Evolutionary conservation across 2,113 vertebrate genomes (phyloP).

Genomic region (Labeo catla): DNA sequence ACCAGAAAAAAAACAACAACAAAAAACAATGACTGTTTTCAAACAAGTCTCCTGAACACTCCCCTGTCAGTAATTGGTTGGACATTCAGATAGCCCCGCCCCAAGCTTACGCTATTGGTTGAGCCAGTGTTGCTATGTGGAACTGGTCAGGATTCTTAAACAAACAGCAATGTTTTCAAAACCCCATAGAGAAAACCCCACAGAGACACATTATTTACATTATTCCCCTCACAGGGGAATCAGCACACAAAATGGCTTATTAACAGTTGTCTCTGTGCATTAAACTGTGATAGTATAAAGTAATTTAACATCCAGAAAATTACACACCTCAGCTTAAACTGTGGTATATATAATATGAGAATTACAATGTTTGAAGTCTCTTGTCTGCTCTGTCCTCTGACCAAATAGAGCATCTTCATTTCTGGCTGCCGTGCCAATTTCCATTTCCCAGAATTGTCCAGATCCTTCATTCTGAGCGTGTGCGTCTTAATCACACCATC

Average conservation of each 20-base stretch:
- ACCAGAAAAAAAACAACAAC: neutral
- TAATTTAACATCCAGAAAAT: neutral
- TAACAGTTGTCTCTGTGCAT: neutral
- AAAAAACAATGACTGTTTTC: neutral
- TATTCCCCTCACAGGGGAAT: neutral
- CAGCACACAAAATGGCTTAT: neutral
- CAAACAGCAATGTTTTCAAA: neutral
- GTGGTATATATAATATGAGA: neutral
- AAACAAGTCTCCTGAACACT: neutral
- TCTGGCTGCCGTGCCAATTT: neutral
- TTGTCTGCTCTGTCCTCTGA: neutral
- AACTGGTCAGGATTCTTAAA: neutral
- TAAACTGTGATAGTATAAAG: neutral
- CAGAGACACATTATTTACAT: neutral
- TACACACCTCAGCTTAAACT: neutral
- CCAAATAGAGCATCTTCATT: constrained; percentile 6
- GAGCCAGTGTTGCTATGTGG: neutral
- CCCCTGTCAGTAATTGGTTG: neutral
- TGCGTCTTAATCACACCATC: constrained; percentile 44
- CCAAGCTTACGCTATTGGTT: neutral
- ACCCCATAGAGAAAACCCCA: neutral
- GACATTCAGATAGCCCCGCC: neutral
- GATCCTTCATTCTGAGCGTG: constrained; percentile 20
- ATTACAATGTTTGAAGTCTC: neutral
- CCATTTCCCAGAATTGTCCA: neutral